Evolutionary conservation across 2,797 vertebrate genomes (phyloP), one percentile per base, ranked within the genome.

Genomic region (Rhadinocentrus ornatus): DNA sequence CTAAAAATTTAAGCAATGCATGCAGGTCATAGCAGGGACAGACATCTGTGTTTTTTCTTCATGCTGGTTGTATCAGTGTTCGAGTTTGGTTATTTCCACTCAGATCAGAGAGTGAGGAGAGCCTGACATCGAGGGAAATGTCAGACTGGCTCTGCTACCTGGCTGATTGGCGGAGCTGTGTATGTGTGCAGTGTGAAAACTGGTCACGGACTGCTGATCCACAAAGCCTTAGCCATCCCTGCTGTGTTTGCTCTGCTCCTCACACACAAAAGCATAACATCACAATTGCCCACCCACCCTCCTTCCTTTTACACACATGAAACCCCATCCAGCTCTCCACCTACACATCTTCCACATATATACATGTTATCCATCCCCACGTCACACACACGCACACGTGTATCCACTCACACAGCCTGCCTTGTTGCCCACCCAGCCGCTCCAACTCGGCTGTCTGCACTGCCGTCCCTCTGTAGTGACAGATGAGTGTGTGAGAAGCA

Each of bases 121-220:
- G 80, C 60, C 73, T 78, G 78, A 79, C 78, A 74, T 80, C 20
- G 77, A 80, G 81, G 72, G 66, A 89, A 88, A 91, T 88, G 87
- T 89, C 91, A 91, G 58, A 18, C 65, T 10, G 65, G 77, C 80
- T 76, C 81, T 84, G 74, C 84, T 78, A 80, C 62, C 73, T 75
- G 61, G 64, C 83, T 70, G 78, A 69, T 82, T 79, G 75, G 71
- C 8, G 75, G 78, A 67, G 73, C 62, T 69, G 69, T 73, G 66
- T 70, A 56, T 86, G 83, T 77, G 63, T 73, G 82, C 27, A 56
- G 71, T 84, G 86, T 78, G 81, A 84, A 80, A 83, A 71, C 83
- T 29, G 75, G 90, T 88, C 79, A 84, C 67, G 84, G 83, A 88
- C 89, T 87, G 86, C 75, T 86, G 90, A 81, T 86, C 89, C 86